A percentile compares a stretch with the other conserved stretches of the same genome.
These are phyloP conservation scores for Acanthopagrus latus DNA, from an alignment of 2,797 vertebrate species.

Conservation along the genomic window DNA sequence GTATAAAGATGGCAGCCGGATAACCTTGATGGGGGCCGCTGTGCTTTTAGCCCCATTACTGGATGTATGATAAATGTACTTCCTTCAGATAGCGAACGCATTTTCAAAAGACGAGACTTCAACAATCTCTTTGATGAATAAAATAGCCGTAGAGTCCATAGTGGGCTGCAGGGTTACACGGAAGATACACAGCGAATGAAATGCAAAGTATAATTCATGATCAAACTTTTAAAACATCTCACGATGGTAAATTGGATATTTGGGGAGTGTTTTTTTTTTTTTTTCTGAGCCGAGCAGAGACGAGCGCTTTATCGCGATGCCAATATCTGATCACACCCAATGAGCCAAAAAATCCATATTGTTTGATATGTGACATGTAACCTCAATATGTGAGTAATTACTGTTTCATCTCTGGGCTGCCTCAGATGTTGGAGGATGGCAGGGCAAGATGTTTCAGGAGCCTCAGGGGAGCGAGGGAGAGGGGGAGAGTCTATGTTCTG, in stretches of 20 bases:
- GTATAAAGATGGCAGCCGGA: conserved; percentile 61
- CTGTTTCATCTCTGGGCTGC: conserved; percentile 64
- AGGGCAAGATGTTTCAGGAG: conserved; percentile 53
- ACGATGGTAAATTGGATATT: conserved; percentile 16
- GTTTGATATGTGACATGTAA: conserved; percentile 79
- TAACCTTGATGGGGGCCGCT: conserved; percentile 46
- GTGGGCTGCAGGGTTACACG: neutral
- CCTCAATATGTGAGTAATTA: conserved; percentile 76
- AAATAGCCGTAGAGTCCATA: neutral
- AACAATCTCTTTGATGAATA: conserved; percentile 28
- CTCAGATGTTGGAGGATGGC: conserved; percentile 69
- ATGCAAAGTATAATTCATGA: conserved; percentile 34
- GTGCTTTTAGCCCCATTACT: conserved; percentile 74
- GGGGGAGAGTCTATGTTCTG: conserved; percentile 38
- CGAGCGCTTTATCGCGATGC: conserved; percentile 50
- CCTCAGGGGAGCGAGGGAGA: conserved; percentile 40
- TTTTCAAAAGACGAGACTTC: conserved; percentile 47
- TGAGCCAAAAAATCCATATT: conserved; percentile 65
- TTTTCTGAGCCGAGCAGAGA: conserved; percentile 18
- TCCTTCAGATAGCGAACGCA: conserved; percentile 34
- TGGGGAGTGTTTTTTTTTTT: conserved; percentile 12
- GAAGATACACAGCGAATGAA: conserved; percentile 32
- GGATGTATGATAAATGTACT: conserved; percentile 54
- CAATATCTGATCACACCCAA: conserved; percentile 67
- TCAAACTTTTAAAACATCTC: conserved; percentile 25